Evolutionary conservation across 2,888 invertebrate genomes (phyloP), one percentile per base, ranked within the genome.

Genomic region (Amphipoea oculea): DNA sequence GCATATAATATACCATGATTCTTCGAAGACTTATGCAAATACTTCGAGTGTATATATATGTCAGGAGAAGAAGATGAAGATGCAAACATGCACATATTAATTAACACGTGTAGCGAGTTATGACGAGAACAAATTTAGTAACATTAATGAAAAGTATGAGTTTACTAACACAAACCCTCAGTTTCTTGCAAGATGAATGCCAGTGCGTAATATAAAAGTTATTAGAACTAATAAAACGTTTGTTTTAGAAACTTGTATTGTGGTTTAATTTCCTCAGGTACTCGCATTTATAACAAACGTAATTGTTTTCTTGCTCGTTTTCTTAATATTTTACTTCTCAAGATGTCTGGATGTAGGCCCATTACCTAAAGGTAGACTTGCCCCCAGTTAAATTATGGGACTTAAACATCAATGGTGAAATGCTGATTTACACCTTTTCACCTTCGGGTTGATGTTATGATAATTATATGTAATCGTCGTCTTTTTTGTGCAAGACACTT

Each of bases 11-110:
- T 48, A 5, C 0, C 7, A 40, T n/a, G 20, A 3, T 40, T 71
- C 74, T 73, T 11, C 4, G 29, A 23, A 63, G 29, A 51, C 17
- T 29, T 51, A 76, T 76, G 63, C 23, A 17, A 76, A 76, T 77
- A 76, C 23, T 7, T 17, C 29, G 4, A 76, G 62, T 51, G 42
- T 73, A 29, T 29, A 29, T 73, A 11, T 29, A 63, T 77, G 7
- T 23, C 29, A 42, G n/a, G 76, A 76, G 76, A 63, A 77, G 0
- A 42, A 65, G 42, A 65, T 65, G 42, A 9, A 51, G 12, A 29
- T 29, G 17, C 63, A 77, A 42, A 20, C 48, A 42, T 62, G 12
- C 42, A 17, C 11, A 29, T 42, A 23, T 48, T 63, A 51, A 29
- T 51, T 9, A 29, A 11, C 23, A 63, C 40, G 42, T 76, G 20